Conservation (phyloP, 2,113 vertebrate species). For the Aramus guarauna region DNA sequence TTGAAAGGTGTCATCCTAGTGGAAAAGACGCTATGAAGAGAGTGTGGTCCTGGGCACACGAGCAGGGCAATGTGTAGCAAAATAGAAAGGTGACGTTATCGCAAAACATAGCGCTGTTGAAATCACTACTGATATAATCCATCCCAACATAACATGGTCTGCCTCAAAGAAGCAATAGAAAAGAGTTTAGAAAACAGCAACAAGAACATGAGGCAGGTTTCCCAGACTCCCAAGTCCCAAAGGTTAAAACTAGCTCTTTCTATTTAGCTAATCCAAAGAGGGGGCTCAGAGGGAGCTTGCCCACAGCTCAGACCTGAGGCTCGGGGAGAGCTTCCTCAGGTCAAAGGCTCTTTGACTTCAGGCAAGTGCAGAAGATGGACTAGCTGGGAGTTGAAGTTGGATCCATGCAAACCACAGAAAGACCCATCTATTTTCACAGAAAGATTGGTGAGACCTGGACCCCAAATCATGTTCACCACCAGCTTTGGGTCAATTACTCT, state of each 20-base stretch:
- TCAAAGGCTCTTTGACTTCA: not conserved
- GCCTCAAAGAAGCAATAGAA: not conserved
- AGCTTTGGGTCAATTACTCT: not conserved
- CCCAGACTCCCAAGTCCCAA: not conserved
- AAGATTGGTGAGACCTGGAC: not conserved
- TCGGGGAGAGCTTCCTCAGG: not conserved
- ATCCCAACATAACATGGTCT: not conserved
- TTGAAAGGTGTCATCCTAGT: not conserved
- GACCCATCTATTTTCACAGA: not conserved
- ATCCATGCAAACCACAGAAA: not conserved
- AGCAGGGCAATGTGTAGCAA: fast-evolving
- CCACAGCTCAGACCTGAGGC: not conserved
- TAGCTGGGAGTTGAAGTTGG: not conserved
- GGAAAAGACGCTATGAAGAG: not conserved
- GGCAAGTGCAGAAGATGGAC: not conserved
- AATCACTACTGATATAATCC: not conserved
- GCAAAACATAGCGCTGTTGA: not conserved
- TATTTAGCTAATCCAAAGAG: not conserved
- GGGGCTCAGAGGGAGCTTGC: not conserved
- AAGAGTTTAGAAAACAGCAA: not conserved
- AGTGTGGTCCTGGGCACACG: not conserved
- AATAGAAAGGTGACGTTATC: not conserved
- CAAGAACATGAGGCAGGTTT: not conserved
- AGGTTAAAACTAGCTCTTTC: not conserved
- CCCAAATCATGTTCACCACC: fast-evolving